Conservation (phyloP, 1,140 invertebrate genomes). For the Drosophila truncata region DNA sequence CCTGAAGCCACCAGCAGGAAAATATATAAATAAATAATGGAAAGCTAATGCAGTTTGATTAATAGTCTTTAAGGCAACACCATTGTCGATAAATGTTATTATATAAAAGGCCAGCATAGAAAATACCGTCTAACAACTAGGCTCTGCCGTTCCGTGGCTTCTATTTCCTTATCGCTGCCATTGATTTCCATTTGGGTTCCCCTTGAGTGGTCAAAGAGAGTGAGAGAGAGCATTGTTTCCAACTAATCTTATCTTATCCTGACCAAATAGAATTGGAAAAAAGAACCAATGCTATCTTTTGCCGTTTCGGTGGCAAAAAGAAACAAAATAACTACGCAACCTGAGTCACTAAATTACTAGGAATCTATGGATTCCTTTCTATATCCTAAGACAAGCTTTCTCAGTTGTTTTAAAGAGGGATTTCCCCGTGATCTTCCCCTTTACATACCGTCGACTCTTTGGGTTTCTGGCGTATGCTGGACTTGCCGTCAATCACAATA, state of each 20-base stretch:
- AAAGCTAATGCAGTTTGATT: constrained; percentile 72
- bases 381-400: neutral
- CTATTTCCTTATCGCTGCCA: constrained; percentile 17
- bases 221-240: constrained; percentile 3
- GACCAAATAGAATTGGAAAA: constrained; percentile 23
- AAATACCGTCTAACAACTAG: constrained; percentile 1
- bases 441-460: constrained; percentile 85
- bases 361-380: constrained; percentile 1
- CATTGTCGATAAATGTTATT: constrained; percentile 38
- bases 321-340: neutral
- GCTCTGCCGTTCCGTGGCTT: neutral
- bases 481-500: constrained; percentile 94
- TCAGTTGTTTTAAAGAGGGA: neutral
- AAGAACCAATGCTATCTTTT: constrained; percentile 43
- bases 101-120: constrained; percentile 33
- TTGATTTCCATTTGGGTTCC: constrained; percentile 3
- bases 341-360: constrained; percentile 20
- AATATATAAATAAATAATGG: constrained; percentile 1
- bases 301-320: constrained; percentile 7
- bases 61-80: constrained; percentile 56
- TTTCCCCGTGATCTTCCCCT: neutral
- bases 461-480: constrained; percentile 89
- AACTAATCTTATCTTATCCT: constrained; percentile 78
- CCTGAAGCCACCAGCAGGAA: neutral
- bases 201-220: constrained; percentile 31